Evolutionary conservation across 2,888 invertebrate species (phyloP).

Genomic region (Coleophora deauratella): DNA sequence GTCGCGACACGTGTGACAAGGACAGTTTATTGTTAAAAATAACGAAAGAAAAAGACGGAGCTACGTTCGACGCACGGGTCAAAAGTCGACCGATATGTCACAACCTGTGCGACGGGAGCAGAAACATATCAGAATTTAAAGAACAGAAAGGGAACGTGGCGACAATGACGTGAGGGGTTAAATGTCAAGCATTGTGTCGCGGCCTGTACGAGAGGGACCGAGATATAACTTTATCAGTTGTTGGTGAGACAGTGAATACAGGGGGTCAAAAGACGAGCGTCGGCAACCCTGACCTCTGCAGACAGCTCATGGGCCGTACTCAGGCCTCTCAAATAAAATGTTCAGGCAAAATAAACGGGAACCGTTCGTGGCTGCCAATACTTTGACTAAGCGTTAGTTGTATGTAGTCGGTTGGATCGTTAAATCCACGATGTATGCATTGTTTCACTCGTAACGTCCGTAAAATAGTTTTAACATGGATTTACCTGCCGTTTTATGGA

Average conservation of each 20-base stretch:
- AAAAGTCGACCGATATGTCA: slow-evolving; percentile 71
- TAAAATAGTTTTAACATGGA: slow-evolving; percentile 10
- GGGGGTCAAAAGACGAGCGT: slow-evolving; percentile 70
- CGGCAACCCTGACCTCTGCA: slow-evolving; percentile 69
- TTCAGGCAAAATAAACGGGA: slow-evolving; percentile 19
- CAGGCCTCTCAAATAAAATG: slow-evolving; percentile 17
- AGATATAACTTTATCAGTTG: slow-evolving; percentile 28
- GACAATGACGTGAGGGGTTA: slow-evolving; percentile 69
- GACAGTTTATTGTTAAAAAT: slow-evolving; percentile 40
- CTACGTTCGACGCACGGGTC: slow-evolving; percentile 53
- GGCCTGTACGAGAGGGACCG: slow-evolving; percentile 54
- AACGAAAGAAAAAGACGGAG: slow-evolving; percentile 46
- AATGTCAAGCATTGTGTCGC: slow-evolving; percentile 68
- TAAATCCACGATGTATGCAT: slow-evolving; percentile 32
- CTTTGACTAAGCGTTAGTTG: slow-evolving; percentile 25
- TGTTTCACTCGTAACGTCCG: slow-evolving; percentile 24
- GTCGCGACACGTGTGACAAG: slow-evolving; percentile 59
- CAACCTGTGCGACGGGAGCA: slow-evolving; percentile 63
- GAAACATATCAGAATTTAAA: slow-evolving; percentile 26
- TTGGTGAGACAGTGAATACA: slow-evolving; percentile 34
- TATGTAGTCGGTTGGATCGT: slow-evolving; percentile 28
- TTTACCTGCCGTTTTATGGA: slow-evolving; percentile 3
- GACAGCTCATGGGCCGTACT: slow-evolving; percentile 54
- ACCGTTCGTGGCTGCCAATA: slow-evolving; percentile 29
- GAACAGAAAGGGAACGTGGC: slow-evolving; percentile 46